Evolutionary conservation across 2,113 vertebrate species (phyloP).

Genomic region (Illadopsis cleaveri): DNA sequence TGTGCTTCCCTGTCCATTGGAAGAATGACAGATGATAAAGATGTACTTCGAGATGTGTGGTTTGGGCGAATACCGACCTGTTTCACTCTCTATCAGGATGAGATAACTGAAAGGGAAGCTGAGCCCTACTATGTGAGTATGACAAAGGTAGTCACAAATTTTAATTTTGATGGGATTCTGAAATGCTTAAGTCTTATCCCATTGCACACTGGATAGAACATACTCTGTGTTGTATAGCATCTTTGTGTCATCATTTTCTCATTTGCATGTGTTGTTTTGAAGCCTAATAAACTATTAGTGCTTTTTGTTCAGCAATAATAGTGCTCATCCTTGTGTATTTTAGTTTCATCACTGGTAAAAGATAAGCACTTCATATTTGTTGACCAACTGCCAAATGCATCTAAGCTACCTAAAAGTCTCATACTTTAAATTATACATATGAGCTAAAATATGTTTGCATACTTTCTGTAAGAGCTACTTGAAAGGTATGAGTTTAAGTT

Average conservation of each 20-base stretch:
- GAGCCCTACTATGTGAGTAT: slow-evolving; percentile 95
- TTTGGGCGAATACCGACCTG: slow-evolving; percentile 95
- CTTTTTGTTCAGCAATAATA: not conserved
- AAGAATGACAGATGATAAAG: slow-evolving; percentile 99
- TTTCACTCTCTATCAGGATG: slow-evolving; percentile 93
- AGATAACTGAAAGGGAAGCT: slow-evolving; percentile 92
- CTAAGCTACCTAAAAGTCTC: not conserved
- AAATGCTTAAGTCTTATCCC: not conserved
- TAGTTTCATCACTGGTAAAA: not conserved
- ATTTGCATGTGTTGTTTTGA: not conserved
- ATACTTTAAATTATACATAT: not conserved
- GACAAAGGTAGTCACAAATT: not conserved
- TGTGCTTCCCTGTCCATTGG: slow-evolving; percentile 79
- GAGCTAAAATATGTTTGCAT: not conserved
- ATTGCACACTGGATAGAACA: not conserved
- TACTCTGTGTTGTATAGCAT: not conserved
- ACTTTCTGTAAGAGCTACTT: not conserved
- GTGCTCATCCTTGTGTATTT: not conserved
- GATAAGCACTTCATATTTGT: not conserved
- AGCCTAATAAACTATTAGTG: not conserved
- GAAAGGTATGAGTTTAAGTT: not conserved
- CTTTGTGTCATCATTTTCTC: not conserved
- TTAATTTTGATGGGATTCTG: not conserved
- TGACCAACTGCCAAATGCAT: not conserved
- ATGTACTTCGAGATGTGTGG: slow-evolving; percentile 97